A percentile compares a stretch with the other conserved stretches of the same genome.
phyloP scores from a whole-genome alignment of 1,140 invertebrate species.

The Drosophila arawakana region DNA sequence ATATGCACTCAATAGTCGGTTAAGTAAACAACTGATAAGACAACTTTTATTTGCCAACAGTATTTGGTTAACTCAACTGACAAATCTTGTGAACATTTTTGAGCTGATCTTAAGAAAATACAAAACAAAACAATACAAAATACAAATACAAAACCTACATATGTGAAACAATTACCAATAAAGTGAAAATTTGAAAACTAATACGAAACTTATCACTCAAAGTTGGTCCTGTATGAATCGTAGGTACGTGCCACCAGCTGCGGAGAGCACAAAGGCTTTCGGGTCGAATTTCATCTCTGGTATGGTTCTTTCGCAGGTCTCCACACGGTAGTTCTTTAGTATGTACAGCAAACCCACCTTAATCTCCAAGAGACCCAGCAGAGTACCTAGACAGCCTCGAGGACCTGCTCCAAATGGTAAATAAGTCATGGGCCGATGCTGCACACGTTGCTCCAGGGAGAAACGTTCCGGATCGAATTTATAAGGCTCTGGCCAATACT shows the following conservation, averaged over 20 bases:
- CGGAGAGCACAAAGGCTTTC: conserved; percentile 72
- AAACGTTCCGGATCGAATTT: conserved; percentile 86
- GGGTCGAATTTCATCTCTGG: conserved; percentile 84
- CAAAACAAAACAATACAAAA: conserved; percentile 32
- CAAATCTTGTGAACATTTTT: conserved; percentile 66
- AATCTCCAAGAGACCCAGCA: conserved; percentile 88
- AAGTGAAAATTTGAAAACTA: conserved; percentile 41
- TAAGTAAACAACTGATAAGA: conserved; percentile 24
- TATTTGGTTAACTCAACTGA: conserved; percentile 49
- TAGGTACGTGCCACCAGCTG: conserved; percentile 75
- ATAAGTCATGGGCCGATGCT: conserved; percentile 82
- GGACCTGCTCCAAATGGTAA: conserved; percentile 84
- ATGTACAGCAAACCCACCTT: conserved; percentile 88
- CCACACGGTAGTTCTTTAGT: conserved; percentile 85
- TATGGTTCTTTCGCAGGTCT: conserved; percentile 50
- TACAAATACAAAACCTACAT: conserved; percentile 40
- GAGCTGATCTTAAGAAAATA: conserved; percentile 55
- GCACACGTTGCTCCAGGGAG: conserved; percentile 75
- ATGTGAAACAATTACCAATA: conserved; percentile 73
- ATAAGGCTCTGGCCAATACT: conserved; percentile 83
- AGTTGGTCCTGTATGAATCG: conserved; percentile 53
- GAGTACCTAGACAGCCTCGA: conserved; percentile 85
- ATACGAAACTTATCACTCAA: background rate
- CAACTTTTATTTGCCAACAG: conserved; percentile 29
- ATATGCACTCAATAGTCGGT: conserved; percentile 6